Evolutionary conservation across 1,140 invertebrate genomes (phyloP).

Genomic region (Microplitis demolitor): DNA sequence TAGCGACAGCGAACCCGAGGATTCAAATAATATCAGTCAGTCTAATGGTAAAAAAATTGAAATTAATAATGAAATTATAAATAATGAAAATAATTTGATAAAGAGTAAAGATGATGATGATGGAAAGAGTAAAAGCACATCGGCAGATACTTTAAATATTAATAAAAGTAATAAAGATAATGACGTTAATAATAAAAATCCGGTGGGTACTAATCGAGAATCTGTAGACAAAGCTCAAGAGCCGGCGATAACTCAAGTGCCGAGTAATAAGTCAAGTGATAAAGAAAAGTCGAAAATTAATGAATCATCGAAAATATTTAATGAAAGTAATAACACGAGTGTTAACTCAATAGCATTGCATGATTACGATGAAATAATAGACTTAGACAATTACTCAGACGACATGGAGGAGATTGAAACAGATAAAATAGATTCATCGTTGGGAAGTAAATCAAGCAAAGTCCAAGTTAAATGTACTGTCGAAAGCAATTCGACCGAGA

Average conservation of each 20-base stretch:
- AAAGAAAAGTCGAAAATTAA: conserved; percentile 22
- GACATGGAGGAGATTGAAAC: conserved; percentile 54
- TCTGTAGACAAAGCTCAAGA: conserved; percentile 1
- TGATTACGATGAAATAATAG: conserved; percentile 55
- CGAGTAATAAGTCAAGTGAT: not conserved
- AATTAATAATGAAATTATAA: not conserved
- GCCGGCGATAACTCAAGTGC: not conserved
- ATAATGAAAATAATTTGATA: not conserved
- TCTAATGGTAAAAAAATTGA: conserved; percentile 13
- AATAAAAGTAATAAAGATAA: not conserved
- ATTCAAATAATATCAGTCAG: conserved; percentile 34
- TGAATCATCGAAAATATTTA: not conserved
- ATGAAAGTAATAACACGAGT: not conserved
- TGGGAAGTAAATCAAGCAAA: not conserved
- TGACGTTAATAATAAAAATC: conserved; percentile 9
- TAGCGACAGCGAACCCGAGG: conserved; percentile 51
- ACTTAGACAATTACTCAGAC: conserved; percentile 59
- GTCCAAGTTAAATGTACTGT: not conserved
- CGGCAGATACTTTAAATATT: not conserved
- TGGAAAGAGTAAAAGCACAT: conserved; percentile 2
- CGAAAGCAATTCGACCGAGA: not conserved
- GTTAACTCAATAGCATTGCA: not conserved
- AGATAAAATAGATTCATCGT: conserved; percentile 21
- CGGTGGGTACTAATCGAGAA: not conserved
- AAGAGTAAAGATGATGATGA: conserved; percentile 14